phyloP scores from a whole-genome alignment of 2,797 vertebrate genomes.

The Lepilemur ruficaudatus region DNA sequence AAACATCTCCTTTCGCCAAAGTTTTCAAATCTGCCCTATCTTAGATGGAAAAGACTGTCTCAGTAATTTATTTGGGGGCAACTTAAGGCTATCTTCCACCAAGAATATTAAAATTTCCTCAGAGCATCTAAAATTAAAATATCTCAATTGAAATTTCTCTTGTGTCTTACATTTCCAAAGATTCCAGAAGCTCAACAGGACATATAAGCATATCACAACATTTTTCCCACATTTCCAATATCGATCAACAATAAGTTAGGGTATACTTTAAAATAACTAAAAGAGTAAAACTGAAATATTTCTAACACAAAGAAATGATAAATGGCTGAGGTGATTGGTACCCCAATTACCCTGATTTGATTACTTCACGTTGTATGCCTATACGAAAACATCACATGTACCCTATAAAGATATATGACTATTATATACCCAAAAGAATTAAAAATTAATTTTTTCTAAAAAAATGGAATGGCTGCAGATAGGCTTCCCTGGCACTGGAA shows the following conservation, averaged over 20 bases:
- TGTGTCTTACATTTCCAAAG: neutral
- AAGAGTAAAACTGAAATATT: neutral
- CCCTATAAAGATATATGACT: neutral
- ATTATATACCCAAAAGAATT: neutral
- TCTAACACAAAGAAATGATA: neutral
- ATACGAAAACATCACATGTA: neutral
- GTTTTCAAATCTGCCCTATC: neutral
- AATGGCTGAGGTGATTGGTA: neutral
- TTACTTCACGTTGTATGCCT: neutral
- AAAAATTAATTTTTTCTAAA: neutral
- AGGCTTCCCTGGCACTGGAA: neutral
- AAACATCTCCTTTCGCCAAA: neutral
- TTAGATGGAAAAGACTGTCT: neutral
- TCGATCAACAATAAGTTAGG: neutral
- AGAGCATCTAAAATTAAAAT: neutral
- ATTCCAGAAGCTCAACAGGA: neutral
- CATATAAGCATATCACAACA: neutral
- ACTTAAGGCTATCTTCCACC: neutral
- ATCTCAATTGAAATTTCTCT: neutral
- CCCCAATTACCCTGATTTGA: neutral
- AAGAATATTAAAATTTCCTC: neutral
- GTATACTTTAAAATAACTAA: neutral
- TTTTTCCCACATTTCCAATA: neutral
- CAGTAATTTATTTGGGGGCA: neutral
- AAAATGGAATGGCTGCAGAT: neutral